Conservation (phyloP, 1,140 invertebrate species). For the Rhopalosiphum maidis region DNA sequence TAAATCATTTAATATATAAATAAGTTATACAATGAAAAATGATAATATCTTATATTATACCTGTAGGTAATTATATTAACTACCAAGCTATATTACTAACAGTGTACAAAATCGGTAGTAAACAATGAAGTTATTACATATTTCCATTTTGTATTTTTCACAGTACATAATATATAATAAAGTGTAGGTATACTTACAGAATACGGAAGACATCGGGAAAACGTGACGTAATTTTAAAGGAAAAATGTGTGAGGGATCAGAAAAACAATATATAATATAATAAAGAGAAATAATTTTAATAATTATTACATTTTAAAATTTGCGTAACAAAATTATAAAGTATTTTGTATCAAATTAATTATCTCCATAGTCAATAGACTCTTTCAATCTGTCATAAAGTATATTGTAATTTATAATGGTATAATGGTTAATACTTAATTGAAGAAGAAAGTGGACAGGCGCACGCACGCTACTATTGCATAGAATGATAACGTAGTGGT, state of each 20-base stretch:
- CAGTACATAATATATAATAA: background rate
- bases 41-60: background rate
- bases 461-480: background rate
- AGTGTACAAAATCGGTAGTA: background rate
- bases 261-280: background rate
- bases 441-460: conserved; percentile 36
- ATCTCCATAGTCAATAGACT: background rate
- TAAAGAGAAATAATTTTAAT: conserved; percentile 23
- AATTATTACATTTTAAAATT: background rate
- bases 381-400: background rate
- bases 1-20: background rate
- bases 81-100: background rate
- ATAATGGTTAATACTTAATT: conserved; percentile 15
- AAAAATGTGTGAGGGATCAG: background rate
- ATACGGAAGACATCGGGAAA: background rate
- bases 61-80: background rate
- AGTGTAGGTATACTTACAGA: background rate
- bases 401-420: conserved; percentile 16
- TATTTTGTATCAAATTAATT: background rate
- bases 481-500: conserved; percentile 10
- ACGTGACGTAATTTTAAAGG: background rate
- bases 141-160: background rate
- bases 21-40: background rate
- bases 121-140: background rate
- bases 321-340: conserved; percentile 7